These are phyloP conservation scores for Etia nguti DNA, from an alignment of 2,113 vertebrate genomes.

Conservation along the genomic window DNA sequence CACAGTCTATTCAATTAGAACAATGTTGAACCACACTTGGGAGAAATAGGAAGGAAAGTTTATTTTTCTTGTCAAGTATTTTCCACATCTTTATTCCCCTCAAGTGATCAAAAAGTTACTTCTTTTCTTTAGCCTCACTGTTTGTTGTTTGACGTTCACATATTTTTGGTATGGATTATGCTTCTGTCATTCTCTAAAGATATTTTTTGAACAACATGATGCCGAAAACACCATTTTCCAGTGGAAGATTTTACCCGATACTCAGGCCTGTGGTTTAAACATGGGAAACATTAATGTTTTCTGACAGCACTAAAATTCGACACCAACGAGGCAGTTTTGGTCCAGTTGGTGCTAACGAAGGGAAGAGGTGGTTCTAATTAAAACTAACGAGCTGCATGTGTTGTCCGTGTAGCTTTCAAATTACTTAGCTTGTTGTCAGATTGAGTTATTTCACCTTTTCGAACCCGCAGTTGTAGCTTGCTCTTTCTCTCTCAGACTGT, in stretches of 20 bases:
- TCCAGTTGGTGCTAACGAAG: background rate
- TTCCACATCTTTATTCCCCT: background rate
- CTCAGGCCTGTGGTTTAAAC: background rate
- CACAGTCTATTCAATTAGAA: background rate
- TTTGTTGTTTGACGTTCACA: background rate
- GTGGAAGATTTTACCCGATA: background rate
- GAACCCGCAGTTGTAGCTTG: rapidly evolving
- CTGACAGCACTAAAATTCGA: background rate
- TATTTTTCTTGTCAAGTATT: background rate
- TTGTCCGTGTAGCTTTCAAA: background rate
- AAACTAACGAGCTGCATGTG: background rate
- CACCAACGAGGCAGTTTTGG: background rate
- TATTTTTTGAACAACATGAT: background rate
- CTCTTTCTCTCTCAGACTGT: background rate
- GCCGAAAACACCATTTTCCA: background rate
- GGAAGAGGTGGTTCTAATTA: background rate
- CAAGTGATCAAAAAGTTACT: background rate
- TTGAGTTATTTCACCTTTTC: background rate
- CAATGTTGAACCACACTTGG: background rate
- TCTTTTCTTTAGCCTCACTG: background rate
- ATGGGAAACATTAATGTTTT: background rate
- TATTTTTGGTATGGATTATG: background rate
- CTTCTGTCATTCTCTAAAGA: background rate
- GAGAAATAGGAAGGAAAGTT: background rate
- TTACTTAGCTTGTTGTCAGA: background rate